Evolutionary conservation across 2,888 invertebrate genomes (phyloP).

Genomic region (Mesorhabditis spiculigera): DNA sequence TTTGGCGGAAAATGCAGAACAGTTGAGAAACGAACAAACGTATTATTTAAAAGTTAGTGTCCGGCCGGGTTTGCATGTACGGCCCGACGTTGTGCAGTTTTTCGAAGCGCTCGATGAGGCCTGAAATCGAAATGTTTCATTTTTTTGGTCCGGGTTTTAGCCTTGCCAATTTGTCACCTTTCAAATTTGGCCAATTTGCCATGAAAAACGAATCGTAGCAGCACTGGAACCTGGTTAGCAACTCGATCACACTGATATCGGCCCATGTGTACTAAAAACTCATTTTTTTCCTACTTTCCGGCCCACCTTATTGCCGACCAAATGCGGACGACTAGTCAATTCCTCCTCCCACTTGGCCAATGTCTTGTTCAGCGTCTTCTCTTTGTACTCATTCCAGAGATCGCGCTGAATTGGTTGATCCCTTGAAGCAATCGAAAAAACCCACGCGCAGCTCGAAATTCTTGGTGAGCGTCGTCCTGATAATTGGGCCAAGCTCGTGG

Average conservation of each 20-base stretch:
- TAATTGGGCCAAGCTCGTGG: slow-evolving; percentile 36
- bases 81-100: slow-evolving; percentile 31
- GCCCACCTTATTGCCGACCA: slow-evolving; percentile 30
- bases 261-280: slow-evolving; percentile 41
- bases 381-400: slow-evolving; percentile 28
- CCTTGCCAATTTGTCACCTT: neutral
- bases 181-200: slow-evolving; percentile 32
- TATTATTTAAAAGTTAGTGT: slow-evolving; percentile 25
- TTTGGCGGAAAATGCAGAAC: neutral
- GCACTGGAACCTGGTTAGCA: slow-evolving; percentile 38
- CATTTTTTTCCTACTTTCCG: neutral
- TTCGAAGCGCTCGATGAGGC: slow-evolving; percentile 31
- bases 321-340: slow-evolving; percentile 25
- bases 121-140: slow-evolving; percentile 9
- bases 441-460: slow-evolving; percentile 41
- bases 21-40: neutral
- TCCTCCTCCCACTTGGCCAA: slow-evolving; percentile 31
- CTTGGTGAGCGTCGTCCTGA: slow-evolving; percentile 40
- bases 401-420: slow-evolving; percentile 16
- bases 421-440: neutral
- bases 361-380: slow-evolving; percentile 29
- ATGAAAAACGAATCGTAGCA: slow-evolving; percentile 43
- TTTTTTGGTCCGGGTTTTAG: neutral
- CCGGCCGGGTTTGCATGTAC: slow-evolving; percentile 30
- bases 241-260: slow-evolving; percentile 43